phyloP scores from a whole-genome alignment of 2,888 invertebrate genomes.

The Tenthredo distinguenda region DNA sequence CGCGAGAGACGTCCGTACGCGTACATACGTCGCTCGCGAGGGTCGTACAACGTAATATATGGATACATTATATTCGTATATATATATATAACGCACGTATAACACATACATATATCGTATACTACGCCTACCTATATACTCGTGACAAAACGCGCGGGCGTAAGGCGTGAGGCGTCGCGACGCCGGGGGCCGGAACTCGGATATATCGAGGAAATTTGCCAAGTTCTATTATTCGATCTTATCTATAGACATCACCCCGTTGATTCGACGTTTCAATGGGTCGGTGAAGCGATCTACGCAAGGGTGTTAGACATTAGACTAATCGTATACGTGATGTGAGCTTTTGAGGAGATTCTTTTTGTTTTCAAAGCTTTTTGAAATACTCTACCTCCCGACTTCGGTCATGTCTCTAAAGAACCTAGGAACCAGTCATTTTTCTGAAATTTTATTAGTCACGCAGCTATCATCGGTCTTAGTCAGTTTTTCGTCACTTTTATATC shows the following conservation, averaged over 20 bases:
- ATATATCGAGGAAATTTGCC: slow-evolving; percentile 39
- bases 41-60: slow-evolving; percentile 44
- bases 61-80: slow-evolving; percentile 34
- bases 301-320: not conserved
- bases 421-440: too few species aligned
- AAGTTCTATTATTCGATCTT: slow-evolving; percentile 9
- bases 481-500: too few species aligned
- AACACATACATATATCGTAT: not conserved
- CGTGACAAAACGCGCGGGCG: not conserved
- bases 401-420: too few species aligned
- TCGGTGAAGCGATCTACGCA: not conserved
- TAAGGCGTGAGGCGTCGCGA: slow-evolving; percentile 8
- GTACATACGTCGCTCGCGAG: slow-evolving; percentile 12
- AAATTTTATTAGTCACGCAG: too few species aligned
- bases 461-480: too few species aligned
- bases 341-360: not conserved
- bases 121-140: not conserved
- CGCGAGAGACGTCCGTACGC: not conserved
- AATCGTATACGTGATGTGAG: not conserved
- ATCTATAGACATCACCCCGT: not conserved
- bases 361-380: not conserved
- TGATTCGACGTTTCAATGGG: not conserved
- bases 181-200: slow-evolving; percentile 33
- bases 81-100: not conserved
- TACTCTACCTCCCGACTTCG: too few species aligned